Evolutionary conservation across 2,888 invertebrate species (phyloP).

Genomic region (Tridacna crocea): DNA sequence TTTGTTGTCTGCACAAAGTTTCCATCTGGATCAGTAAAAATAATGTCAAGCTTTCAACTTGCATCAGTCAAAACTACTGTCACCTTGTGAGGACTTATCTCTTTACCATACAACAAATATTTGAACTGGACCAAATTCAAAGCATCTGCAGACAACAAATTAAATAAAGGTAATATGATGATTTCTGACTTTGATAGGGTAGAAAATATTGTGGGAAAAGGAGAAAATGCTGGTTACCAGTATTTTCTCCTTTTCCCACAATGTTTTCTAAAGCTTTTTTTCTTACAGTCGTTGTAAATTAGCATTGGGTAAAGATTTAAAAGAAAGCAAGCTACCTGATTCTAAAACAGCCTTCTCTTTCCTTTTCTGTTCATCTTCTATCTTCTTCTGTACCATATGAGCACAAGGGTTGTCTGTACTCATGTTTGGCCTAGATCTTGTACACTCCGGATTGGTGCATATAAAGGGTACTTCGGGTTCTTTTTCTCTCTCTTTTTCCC

Average conservation of each 20-base stretch:
- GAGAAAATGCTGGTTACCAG: not conserved
- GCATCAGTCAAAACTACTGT: too few species aligned
- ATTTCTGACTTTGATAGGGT: too few species aligned
- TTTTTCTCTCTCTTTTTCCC: slow-evolving; percentile 43
- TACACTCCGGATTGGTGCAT: slow-evolving; percentile 78
- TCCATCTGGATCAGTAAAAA: too few species aligned
- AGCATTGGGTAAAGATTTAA: too few species aligned
- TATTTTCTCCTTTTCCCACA: slow-evolving; percentile 13
- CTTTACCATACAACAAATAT: not conserved
- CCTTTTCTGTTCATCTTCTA: slow-evolving; percentile 55
- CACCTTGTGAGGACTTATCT: too few species aligned
- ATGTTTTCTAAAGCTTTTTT: slow-evolving; percentile 17
- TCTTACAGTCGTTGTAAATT: too few species aligned
- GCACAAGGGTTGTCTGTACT: slow-evolving; percentile 71
- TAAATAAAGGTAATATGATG: too few species aligned
- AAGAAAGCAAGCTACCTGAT: slow-evolving; percentile 3
- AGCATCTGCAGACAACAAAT: too few species aligned
- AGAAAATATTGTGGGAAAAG: not conserved
- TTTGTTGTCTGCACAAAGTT: too few species aligned
- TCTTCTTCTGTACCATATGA: slow-evolving; percentile 59
- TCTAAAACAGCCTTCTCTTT: slow-evolving; percentile 50
- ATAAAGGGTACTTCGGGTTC: slow-evolving; percentile 44
- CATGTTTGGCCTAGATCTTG: slow-evolving; percentile 69
- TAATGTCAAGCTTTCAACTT: too few species aligned
- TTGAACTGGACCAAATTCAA: too few species aligned